phyloP scores from a whole-genome alignment of 2,888 invertebrate genomes.

The Nomada lathburiana region DNA sequence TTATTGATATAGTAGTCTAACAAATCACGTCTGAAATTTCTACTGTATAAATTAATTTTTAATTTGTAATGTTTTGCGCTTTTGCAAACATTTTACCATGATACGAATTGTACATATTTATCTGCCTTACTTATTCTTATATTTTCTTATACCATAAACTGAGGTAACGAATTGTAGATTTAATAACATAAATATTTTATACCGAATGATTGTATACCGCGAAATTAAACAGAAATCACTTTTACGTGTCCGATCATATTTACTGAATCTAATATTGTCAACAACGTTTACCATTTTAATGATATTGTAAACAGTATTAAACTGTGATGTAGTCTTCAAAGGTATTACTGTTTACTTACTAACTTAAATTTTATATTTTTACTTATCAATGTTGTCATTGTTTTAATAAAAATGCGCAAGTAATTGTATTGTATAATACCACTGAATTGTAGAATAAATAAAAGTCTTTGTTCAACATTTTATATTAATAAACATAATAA shows the following conservation, averaged over 20 bases:
- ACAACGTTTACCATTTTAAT: constrained; percentile 10
- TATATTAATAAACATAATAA: constrained; percentile 21
- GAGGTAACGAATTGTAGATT: constrained; percentile 27
- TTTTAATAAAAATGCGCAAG: constrained; percentile 29
- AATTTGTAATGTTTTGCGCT: constrained; percentile 33
- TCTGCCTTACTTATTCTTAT: background rate
- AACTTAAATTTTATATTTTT: constrained; percentile 27
- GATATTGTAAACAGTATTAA: constrained; percentile 10
- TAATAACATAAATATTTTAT: constrained; percentile 29
- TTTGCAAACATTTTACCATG: constrained; percentile 28
- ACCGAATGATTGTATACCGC: constrained; percentile 3
- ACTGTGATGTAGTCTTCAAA: background rate
- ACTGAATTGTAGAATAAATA: constrained; percentile 48
- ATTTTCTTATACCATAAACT: constrained; percentile 8
- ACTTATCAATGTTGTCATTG: constrained; percentile 23
- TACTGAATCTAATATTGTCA: background rate
- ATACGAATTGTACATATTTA: constrained; percentile 45
- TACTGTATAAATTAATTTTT: constrained; percentile 28
- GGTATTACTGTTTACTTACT: constrained; percentile 26
- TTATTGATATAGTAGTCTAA: constrained; percentile 15
- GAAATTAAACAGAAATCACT: background rate
- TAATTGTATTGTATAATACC: constrained; percentile 12
- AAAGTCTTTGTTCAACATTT: constrained; percentile 19
- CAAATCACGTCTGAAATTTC: constrained; percentile 39
- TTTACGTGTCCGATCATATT: background rate